Evolutionary conservation across 2,888 invertebrate genomes (phyloP), one percentile per base, ranked within the genome.

Genomic region (Ligdia adustata): DNA sequence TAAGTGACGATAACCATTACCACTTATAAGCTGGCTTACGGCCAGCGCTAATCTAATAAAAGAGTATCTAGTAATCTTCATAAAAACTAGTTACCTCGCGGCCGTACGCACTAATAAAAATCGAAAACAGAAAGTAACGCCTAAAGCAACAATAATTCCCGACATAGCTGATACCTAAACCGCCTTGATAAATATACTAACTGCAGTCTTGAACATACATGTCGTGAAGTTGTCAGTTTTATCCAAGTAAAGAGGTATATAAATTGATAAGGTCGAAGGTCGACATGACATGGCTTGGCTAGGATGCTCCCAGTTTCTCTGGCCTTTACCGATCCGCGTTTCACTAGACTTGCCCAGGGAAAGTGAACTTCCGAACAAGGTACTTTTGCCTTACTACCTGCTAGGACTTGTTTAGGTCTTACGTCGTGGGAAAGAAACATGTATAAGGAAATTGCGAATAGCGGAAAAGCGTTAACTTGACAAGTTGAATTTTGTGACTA

Each of bases 251-350:
- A 37, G 27, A 7, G 34, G 37, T 31, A 26, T 38, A 54, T 56
- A 54, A 52, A 64, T 57, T 39, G n/a, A 49, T 28, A 32, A 54
- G 53, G 75, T 67, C 75, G 73, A 58, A 73, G 82, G 78, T 81
- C 64, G 77, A 80, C 80, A 73, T 55, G 55, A 54, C 59, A 29
- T 35, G 48, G 34, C 15, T 44, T 43, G 24, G 11, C 37, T 53
- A 33, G 72, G 74, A 79, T 72, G 77, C 69, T 69, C 69, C 42
- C 39, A 55, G 66, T 81, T 78, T 81, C 83, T 75, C 79, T 82
- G 81, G 73, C 84, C 82, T 82, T 4, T 22, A 6, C n/a, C 6
- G 66, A 72, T 68, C 68, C 64, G 64, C 64, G 68, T 81, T 77
- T 75, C 75, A 66, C 69, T 58, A 50, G 48, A 53, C 57, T 55